Base-by-base conservation (phyloP, 1,140 invertebrate species). In the Meloidogyne hapla region DNA sequence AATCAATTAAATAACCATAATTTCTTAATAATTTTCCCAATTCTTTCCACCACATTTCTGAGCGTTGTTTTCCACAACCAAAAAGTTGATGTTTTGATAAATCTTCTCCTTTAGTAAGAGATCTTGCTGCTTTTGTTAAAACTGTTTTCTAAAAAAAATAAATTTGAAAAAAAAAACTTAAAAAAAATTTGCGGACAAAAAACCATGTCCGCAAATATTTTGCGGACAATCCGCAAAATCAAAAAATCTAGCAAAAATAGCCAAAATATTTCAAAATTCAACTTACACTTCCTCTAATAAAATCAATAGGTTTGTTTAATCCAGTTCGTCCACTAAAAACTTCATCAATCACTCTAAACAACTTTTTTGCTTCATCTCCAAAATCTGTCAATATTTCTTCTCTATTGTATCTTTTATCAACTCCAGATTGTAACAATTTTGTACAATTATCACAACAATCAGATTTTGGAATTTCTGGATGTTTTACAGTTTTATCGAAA, bases 401-500 rank as follows among this genome's bases (percentile, higher is more conserved):
- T 18, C 61, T 68, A 40, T 61, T 62, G 48, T 66, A 45, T 40
- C 64, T 38, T 66, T 66, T 48, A 23, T 66, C 62, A 18, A 45
- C 56, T 56, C 56, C 71, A 15, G 56, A 64, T 63, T 56, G 56
- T 21, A 42, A 25, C n/a, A 56, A 23, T 64, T 66, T 77, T 61
- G 33, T 28, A 48, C 76, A 77, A 77, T 77, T 75, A 66, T 77
- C 76, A 77, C 76, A 77, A n/a, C 76, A 77, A 69, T 77, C 76
- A 18, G 25, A 21, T 21, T 64, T 25, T 45, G 76, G 76, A 21
- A 33, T 38, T 28, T 77, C 75, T 38, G 76, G 76, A 68, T 77
- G 69, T 77, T 75, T 63, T 13, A 76, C 48, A 45, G 28, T 28
- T 38, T 28, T 64, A 25, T 77, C 76, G 61, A 79, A 75, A 28